phyloP scores from a whole-genome alignment of 2,888 invertebrate species.

The Strigamia crassipes region DNA sequence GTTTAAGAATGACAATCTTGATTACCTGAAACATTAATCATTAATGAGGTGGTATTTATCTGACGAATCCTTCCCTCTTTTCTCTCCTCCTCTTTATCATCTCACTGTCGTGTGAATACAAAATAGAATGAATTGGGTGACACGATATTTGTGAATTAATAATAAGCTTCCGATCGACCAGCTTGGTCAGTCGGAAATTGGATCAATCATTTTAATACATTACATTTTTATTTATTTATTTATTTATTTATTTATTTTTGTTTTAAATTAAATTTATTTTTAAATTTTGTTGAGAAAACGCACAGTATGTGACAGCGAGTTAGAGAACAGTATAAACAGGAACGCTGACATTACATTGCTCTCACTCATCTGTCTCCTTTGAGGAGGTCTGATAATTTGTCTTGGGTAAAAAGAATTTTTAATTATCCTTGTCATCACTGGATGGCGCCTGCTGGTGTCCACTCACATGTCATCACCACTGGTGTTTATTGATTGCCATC shows the following conservation, averaged over 20 bases:
- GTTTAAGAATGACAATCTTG: background rate
- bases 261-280: no score
- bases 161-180: background rate
- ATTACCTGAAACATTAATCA: background rate
- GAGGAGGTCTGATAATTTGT: background rate
- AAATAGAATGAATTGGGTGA: background rate
- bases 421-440: background rate
- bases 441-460: background rate
- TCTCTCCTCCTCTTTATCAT: background rate
- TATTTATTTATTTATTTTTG: no score
- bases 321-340: background rate
- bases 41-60: background rate
- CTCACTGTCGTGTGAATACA: background rate
- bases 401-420: background rate
- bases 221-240: no score
- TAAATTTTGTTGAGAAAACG: background rate
- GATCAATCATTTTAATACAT: background rate
- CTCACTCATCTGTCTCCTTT: background rate
- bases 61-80: background rate
- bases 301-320: background rate
- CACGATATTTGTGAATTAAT: background rate
- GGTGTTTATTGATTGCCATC: background rate
- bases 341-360: background rate
- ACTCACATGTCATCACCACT: background rate
- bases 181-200: background rate